A percentile compares a stretch with the other conserved stretches of the same genome.
Conservation (phyloP, 1,140 invertebrate genomes). For the Galleria mellonella region DNA sequence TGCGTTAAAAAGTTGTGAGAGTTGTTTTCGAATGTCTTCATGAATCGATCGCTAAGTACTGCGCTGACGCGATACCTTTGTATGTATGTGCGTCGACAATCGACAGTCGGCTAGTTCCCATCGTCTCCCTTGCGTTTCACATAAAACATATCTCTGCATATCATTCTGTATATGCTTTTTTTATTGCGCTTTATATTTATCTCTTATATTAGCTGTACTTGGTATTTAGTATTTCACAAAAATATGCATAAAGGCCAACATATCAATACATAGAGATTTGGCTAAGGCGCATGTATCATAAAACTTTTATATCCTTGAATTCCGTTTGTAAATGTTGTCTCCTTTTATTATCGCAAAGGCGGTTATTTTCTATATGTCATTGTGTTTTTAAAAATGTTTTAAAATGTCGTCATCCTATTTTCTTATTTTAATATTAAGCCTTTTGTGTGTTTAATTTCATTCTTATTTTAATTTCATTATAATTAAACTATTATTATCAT, state of each 20-base stretch:
- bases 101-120: slow-evolving; percentile 8
- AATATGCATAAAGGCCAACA: slow-evolving; percentile 50
- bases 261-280: slow-evolving; percentile 50
- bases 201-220: slow-evolving; percentile 39
- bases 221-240: slow-evolving; percentile 33
- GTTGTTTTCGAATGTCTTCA: slow-evolving; percentile 53
- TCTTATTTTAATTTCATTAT: slow-evolving; percentile 68
- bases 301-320: slow-evolving; percentile 6
- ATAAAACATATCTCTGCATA: slow-evolving; percentile 50
- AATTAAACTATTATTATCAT: slow-evolving; percentile 72
- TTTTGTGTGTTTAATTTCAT: slow-evolving; percentile 72
- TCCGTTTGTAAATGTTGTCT: slow-evolving; percentile 16
- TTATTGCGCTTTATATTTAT: slow-evolving; percentile 49
- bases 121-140: slow-evolving; percentile 19
- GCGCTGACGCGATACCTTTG: background rate
- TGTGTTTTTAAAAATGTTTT: slow-evolving; percentile 34
- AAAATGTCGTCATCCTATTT: slow-evolving; percentile 45
- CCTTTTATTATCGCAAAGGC: slow-evolving; percentile 11
- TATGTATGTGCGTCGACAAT: background rate
- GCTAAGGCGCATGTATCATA: slow-evolving; percentile 43
- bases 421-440: slow-evolving; percentile 66
- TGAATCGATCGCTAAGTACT: slow-evolving; percentile 15
- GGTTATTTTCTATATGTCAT: slow-evolving; percentile 19
- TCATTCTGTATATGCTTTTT: slow-evolving; percentile 40
- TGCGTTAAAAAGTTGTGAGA: slow-evolving; percentile 60